Base-by-base conservation (phyloP, 2,113 vertebrate genomes). In the Pelecanus crispus region DNA sequence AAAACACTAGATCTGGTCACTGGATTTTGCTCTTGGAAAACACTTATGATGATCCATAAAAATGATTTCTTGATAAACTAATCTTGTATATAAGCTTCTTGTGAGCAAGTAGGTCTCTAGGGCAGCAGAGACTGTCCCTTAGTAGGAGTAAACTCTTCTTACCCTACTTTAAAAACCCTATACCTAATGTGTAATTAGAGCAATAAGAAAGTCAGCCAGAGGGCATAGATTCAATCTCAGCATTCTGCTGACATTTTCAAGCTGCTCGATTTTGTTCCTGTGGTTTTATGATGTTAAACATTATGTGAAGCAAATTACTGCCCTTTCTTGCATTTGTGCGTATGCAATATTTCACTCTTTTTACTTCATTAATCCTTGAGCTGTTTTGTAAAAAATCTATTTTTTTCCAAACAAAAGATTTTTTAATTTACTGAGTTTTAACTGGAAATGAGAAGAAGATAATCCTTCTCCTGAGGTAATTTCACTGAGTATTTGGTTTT, bases 221-320 rank as follows among this genome's bases (percentile, higher is more conserved):
- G 86, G 96, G 83, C 95, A 97, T 61, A 86, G 80, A 95, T 84
- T 95, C 77, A 88, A 65, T 89, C 94, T 93, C 86, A 91, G 80
- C 65, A 93, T 91, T 95, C 88, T 79, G 80, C 47, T 96, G 96
- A 96, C 77, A 91, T 89, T 97, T 97, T 86, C 97, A 95, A 90
- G 95, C 92, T 96, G 88, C 77, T 96, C 91, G 84, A 7, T 95
- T 96, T 94, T 97, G 56, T 61, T 92, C 91, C 94, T 89, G 86
- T 50, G 83, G 88, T 95, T 95, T 95, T 94, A 91, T 6, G 18
- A 93, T 85, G 65, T 93, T 78, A 92, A 61, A 84, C 73, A 95
- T 81, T 88, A 91, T 32, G 11, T 81, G 73, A 87, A 72, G 61
- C 36, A 92, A 91, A 94, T 89, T 75, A 68, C 53, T 91, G 86